Evolutionary conservation across 1,140 invertebrate species (phyloP).

Genomic region (Andricus grossulariae): DNA sequence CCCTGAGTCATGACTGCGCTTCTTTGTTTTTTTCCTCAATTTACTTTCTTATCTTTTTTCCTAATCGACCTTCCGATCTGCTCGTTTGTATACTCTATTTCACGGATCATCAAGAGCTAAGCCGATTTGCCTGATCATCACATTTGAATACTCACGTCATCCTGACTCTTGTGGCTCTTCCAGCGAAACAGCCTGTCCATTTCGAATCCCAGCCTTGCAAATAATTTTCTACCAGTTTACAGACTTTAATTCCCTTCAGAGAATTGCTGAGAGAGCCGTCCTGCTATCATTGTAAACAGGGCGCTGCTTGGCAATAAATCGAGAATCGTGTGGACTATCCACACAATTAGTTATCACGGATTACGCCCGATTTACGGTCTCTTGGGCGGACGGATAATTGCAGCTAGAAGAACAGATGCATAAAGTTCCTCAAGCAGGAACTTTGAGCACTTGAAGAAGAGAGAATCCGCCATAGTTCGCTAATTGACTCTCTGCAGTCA

Average conservation of each 20-base stretch:
- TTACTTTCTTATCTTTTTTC: too few species aligned
- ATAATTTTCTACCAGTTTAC: not conserved
- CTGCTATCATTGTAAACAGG: not conserved
- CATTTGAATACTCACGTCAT: constrained; percentile 63
- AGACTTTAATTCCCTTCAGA: not conserved
- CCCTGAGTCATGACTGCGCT: too few species aligned
- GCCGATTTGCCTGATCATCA: not conserved
- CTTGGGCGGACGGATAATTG: constrained; percentile 16
- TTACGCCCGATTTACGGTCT: not conserved
- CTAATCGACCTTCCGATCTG: too few species aligned
- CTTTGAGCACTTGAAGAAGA: not conserved
- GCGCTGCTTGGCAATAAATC: constrained; percentile 22
- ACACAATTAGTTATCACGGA: not conserved
- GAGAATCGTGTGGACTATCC: constrained; percentile 14
- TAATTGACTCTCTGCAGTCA: constrained; percentile 18
- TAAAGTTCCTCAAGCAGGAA: not conserved
- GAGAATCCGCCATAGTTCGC: constrained; percentile 7
- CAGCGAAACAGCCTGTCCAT: constrained; percentile 70
- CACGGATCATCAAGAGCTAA: not conserved
- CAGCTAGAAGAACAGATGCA: not conserved
- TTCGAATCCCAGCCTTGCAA: constrained; percentile 12
- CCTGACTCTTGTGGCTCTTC: constrained; percentile 68
- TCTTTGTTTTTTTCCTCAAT: too few species aligned
- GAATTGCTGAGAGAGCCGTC: not conserved
- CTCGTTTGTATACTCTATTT: not conserved